These are phyloP conservation scores for Elymnias hypermnestra DNA, from an alignment of 1,140 invertebrate genomes.

Conservation along the genomic window DNA sequence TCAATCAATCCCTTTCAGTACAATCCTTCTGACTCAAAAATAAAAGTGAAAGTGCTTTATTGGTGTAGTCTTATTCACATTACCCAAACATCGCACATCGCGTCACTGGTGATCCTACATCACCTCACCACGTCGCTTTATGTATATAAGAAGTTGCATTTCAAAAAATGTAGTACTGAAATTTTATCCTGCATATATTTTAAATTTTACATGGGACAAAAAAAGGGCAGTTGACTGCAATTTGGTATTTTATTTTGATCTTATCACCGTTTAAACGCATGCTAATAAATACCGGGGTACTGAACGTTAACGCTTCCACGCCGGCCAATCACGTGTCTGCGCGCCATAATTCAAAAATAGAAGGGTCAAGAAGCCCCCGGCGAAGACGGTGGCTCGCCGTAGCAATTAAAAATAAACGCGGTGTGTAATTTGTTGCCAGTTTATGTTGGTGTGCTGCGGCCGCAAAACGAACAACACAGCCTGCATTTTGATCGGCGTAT, in stretches of 20 bases:
- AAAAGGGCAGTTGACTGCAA: constrained; percentile 15
- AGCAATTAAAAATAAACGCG: constrained; percentile 72
- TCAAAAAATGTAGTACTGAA: no score
- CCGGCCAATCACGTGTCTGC: constrained; percentile 65
- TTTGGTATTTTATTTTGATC: constrained; percentile 45
- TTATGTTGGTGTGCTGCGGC: constrained; percentile 43
- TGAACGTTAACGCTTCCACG: constrained; percentile 46
- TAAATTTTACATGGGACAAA: no score
- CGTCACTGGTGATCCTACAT: no score
- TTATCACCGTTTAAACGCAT: constrained; percentile 43
- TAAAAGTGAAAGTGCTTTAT: no score
- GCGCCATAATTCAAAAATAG: constrained; percentile 69
- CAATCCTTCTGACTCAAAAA: no score
- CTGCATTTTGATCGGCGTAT: constrained; percentile 61
- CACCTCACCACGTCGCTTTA: no score
- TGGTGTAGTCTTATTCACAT: no score
- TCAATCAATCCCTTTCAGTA: no score
- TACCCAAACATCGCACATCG: no score
- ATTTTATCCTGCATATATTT: no score
- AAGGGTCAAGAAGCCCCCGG: constrained; percentile 53
- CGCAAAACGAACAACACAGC: constrained; percentile 48
- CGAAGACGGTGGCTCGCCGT: constrained; percentile 61
- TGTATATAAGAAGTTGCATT: no score
- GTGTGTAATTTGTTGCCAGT: constrained; percentile 66
- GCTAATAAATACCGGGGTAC: constrained; percentile 46